Evolutionary conservation across 2,113 vertebrate species (phyloP).

Genomic region (Vulpes ferrilata): DNA sequence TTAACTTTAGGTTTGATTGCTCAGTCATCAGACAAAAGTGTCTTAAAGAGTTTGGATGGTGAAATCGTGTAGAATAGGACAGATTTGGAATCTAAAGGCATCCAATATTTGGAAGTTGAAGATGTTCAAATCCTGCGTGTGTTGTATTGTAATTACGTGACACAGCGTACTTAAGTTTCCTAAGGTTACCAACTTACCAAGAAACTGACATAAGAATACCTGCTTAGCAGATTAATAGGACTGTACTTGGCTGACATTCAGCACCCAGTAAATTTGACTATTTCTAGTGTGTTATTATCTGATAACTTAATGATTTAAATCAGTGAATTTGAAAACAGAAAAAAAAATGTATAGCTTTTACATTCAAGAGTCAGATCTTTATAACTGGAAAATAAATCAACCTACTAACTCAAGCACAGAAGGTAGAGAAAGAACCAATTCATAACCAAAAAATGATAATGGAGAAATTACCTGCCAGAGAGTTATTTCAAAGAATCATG

Average conservation of each 20-base stretch:
- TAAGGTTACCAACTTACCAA: neutral
- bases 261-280: neutral
- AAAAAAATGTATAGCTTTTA: neutral
- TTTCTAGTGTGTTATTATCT: neutral
- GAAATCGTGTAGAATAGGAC: neutral
- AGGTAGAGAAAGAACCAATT: neutral
- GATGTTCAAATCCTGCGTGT: neutral
- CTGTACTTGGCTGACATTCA: neutral
- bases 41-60: neutral
- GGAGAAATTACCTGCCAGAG: neutral
- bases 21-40: neutral
- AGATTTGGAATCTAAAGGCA: neutral
- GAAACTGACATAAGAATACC: neutral
- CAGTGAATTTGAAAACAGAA: slow-evolving; percentile 10
- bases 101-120: neutral
- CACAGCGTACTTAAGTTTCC: neutral
- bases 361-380: neutral
- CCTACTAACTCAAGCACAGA: neutral
- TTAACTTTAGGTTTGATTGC: neutral
- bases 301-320: neutral
- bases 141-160: neutral
- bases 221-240: neutral
- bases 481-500: neutral
- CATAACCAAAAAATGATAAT: neutral
- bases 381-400: neutral